These are phyloP conservation scores for Podarcis raffonei DNA, from an alignment of 2,113 vertebrate genomes.

Conservation along the genomic window DNA sequence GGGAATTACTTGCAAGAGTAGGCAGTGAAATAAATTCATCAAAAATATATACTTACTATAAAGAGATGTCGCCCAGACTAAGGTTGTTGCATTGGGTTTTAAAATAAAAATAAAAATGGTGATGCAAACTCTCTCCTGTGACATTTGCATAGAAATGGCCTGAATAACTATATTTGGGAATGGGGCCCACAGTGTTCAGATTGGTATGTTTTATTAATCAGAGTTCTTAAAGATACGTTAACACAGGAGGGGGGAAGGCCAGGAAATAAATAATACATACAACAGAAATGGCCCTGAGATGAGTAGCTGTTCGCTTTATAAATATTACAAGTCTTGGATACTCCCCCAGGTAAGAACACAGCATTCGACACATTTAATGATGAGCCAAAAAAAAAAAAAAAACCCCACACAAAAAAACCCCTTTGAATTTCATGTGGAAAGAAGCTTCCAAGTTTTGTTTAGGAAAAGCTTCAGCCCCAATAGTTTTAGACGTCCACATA, in stretches of 20 bases:
- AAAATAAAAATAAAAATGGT: neutral
- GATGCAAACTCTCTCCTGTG: slow-evolving; percentile 53
- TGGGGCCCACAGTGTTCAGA: slow-evolving; percentile 67
- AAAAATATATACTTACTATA: slow-evolving; percentile 57
- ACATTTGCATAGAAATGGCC: slow-evolving; percentile 63
- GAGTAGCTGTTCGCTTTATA: slow-evolving; percentile 77
- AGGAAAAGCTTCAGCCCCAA: slow-evolving; percentile 28
- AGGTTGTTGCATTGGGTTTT: neutral
- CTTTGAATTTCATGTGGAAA: slow-evolving; percentile 72
- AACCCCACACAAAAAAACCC: too few species aligned
- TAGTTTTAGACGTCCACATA: slow-evolving; percentile 37
- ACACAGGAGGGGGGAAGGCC: slow-evolving; percentile 72
- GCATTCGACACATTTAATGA: slow-evolving; percentile 72
- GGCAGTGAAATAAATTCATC: slow-evolving; percentile 57
- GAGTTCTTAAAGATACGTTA: slow-evolving; percentile 74
- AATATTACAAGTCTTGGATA: slow-evolving; percentile 78
- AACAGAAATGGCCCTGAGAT: slow-evolving; percentile 77
- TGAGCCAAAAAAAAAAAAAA: slow-evolving; percentile 58
- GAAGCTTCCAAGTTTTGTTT: slow-evolving; percentile 43
- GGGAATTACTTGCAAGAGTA: slow-evolving; percentile 51
- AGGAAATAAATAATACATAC: slow-evolving; percentile 81
- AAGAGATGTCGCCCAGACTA: slow-evolving; percentile 52
- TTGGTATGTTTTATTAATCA: slow-evolving; percentile 81
- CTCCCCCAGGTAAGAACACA: slow-evolving; percentile 74
- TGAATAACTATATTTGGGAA: slow-evolving; percentile 70